A percentile compares a stretch with the other conserved stretches of the same genome.
These are phyloP conservation scores for Mionectes macconnelli DNA, from an alignment of 2,113 vertebrate species.

Conservation along the genomic window DNA sequence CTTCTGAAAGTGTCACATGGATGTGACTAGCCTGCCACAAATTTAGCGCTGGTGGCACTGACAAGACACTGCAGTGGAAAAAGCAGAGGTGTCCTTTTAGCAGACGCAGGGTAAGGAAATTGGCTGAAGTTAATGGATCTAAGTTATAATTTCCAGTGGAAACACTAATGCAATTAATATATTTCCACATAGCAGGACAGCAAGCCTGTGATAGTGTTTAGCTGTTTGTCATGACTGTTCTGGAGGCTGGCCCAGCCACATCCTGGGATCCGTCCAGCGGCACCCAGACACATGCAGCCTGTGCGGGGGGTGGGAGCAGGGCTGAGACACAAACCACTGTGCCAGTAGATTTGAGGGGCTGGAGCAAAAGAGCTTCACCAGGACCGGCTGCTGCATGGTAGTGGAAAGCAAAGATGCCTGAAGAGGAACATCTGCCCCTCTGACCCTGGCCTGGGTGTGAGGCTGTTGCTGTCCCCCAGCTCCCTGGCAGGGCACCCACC, in stretches of 20 bases:
- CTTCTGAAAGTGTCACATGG: background rate
- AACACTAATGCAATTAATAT: slow-evolving; percentile 32
- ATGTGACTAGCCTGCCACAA: background rate
- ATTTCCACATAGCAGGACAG: background rate
- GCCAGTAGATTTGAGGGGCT: background rate
- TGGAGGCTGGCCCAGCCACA: background rate
- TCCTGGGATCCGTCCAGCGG: background rate
- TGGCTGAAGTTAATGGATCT: background rate
- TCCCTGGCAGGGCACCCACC: background rate
- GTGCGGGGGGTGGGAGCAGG: background rate
- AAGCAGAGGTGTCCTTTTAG: slow-evolving; percentile 44
- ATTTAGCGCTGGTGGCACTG: background rate
- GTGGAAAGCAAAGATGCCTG: background rate
- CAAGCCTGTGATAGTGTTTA: background rate
- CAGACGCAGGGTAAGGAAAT: background rate
- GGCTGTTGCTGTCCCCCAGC: background rate
- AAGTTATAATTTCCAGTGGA: slow-evolving; percentile 57
- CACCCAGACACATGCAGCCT: background rate
- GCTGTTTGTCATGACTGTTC: background rate
- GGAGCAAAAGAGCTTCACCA: background rate
- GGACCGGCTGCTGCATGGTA: accelerated
- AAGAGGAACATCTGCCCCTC: background rate
- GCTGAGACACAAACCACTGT: background rate
- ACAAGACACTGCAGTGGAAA: slow-evolving; percentile 35
- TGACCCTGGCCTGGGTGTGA: background rate